Conservation (phyloP, 2,797 vertebrate species). For the Phalloptychus januarius region DNA sequence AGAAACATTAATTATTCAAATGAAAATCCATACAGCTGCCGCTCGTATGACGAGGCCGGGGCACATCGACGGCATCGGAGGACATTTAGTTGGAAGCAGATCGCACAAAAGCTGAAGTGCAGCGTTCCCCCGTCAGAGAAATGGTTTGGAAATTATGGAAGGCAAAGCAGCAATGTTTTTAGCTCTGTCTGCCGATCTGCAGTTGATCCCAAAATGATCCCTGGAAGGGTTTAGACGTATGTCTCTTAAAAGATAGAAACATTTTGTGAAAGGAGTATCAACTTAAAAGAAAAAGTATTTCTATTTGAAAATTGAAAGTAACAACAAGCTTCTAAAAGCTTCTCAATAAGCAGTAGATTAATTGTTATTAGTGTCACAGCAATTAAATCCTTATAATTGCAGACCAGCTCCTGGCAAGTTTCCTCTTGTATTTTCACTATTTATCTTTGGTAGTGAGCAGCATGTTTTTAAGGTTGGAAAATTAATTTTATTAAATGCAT, state of each 20-base stretch:
- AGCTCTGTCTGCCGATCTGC: not conserved
- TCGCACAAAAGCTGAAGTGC: constrained; percentile 2
- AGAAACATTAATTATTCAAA: constrained; percentile 82
- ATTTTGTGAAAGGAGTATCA: not conserved
- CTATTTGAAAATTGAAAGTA: not conserved
- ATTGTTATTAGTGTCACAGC: not conserved
- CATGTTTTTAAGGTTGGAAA: not conserved
- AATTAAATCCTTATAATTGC: not conserved
- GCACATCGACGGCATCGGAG: constrained; percentile 17
- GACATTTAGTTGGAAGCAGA: constrained; percentile 20
- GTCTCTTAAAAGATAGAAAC: not conserved
- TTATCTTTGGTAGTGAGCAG: not conserved
- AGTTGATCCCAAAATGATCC: not conserved
- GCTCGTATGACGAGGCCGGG: constrained; percentile 49
- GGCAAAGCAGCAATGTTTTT: not conserved
- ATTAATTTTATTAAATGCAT: not conserved
- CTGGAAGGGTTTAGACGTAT: not conserved
- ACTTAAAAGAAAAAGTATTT: not conserved
- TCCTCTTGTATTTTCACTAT: not conserved
- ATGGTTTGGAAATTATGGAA: not conserved
- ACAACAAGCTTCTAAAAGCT: not conserved
- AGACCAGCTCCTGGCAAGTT: not conserved
- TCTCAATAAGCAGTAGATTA: not conserved
- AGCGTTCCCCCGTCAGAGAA: not conserved
- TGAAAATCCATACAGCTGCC: constrained; percentile 75